phyloP scores from a whole-genome alignment of 2,888 invertebrate genomes.

The Lithophane semibrunnea region DNA sequence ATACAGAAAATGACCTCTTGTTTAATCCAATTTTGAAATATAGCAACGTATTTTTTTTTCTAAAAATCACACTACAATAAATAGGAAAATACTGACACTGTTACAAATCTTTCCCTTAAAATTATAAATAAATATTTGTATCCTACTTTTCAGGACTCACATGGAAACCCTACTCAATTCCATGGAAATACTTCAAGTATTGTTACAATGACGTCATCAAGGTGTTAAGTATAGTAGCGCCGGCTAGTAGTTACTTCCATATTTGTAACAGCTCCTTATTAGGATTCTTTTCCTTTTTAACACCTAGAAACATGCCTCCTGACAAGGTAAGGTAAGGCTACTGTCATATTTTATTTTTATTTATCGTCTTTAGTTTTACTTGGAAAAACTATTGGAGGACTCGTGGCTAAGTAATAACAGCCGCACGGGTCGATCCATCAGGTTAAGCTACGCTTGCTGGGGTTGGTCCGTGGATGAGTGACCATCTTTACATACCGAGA shows the following conservation, averaged over 20 bases:
- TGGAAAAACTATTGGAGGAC: neutral
- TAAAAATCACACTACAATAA: neutral
- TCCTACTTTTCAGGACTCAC: neutral
- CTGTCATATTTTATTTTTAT: conserved; percentile 15
- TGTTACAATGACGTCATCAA: conserved; percentile 52
- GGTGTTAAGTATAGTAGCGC: conserved; percentile 45
- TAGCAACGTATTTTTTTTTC: neutral
- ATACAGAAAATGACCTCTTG: neutral
- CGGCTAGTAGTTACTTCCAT: conserved; percentile 3
- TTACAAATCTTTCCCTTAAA: neutral
- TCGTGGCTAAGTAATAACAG: too few species aligned
- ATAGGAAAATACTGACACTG: neutral
- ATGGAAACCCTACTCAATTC: conserved; percentile 24
- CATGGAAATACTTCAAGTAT: conserved; percentile 20
- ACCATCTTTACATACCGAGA: too few species aligned
- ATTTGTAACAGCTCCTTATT: conserved; percentile 49
- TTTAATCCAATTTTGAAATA: neutral
- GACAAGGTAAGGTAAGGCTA: neutral
- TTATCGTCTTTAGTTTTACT: neutral
- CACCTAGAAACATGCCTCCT: conserved; percentile 13
- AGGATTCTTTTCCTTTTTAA: conserved; percentile 41
- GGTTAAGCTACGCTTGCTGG: too few species aligned
- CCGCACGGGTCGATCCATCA: too few species aligned
- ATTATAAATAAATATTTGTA: too few species aligned
- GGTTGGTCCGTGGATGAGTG: too few species aligned